A percentile compares a stretch with the other conserved stretches of the same genome.
Conservation (phyloP, 2,797 vertebrate genomes). For the Pantherophis alleghaniensis region DNA sequence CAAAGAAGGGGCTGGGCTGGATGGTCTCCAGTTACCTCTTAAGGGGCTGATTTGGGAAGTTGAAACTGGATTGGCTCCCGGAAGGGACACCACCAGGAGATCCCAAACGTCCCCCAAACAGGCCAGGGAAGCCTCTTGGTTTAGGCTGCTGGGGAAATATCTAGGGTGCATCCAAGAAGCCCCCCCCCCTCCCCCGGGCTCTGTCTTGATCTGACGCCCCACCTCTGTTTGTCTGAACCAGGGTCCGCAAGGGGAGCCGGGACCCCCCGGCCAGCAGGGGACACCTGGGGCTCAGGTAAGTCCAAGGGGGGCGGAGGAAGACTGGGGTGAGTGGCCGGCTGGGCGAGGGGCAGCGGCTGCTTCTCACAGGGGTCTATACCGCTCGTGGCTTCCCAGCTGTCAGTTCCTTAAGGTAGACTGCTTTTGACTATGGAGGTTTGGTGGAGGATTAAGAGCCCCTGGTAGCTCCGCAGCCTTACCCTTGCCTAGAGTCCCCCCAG, state of each 20-base stretch:
- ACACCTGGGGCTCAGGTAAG: conserved; percentile 32
- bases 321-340: neutral
- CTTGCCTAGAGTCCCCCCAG: neutral
- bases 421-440: neutral
- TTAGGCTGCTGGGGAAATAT: neutral
- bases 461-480: neutral
- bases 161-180: neutral
- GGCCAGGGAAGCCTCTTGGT: neutral
- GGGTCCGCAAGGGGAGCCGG: conserved; percentile 39
- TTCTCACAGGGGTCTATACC: neutral
- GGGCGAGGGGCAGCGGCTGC: no score
- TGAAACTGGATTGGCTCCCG: neutral
- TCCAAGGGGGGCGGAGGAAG: neutral
- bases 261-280: conserved; percentile 35
- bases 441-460: neutral
- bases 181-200: no score
- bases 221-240: neutral
- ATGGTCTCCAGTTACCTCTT: neutral
- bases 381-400: neutral
- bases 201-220: neutral
- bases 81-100: neutral
- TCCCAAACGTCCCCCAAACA: neutral
- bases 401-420: neutral
- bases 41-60: neutral
- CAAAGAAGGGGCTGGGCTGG: neutral